Conservation (phyloP, 2,888 invertebrate species). For the Cryptocephalus primarius region DNA sequence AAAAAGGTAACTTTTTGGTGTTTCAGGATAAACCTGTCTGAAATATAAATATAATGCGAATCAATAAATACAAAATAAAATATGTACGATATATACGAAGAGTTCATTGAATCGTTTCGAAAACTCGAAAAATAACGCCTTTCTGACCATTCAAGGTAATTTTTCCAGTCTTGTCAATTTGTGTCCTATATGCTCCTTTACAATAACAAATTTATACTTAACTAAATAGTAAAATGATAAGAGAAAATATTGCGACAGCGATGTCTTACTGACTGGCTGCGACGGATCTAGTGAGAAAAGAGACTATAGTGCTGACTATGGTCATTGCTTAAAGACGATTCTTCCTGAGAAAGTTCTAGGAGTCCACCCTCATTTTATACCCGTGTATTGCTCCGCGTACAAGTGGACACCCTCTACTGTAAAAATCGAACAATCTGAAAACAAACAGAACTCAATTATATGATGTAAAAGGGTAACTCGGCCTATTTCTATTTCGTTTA, state of each 20-base stretch:
- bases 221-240: slow-evolving; percentile 6
- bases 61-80: too few species aligned
- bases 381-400: slow-evolving; percentile 62
- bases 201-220: slow-evolving; percentile 4
- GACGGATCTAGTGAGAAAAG: neutral
- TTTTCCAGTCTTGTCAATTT: slow-evolving; percentile 3
- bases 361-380: slow-evolving; percentile 29
- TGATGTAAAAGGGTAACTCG: neutral
- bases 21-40: too few species aligned
- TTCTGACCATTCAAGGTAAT: slow-evolving; percentile 4
- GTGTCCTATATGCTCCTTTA: neutral
- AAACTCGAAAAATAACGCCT: too few species aligned
- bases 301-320: slow-evolving; percentile 4
- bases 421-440: slow-evolving; percentile 90
- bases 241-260: slow-evolving; percentile 11
- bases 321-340: slow-evolving; percentile 14
- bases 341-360: slow-evolving; percentile 28
- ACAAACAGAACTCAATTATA: slow-evolving; percentile 20
- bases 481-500: too few species aligned
- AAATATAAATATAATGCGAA: too few species aligned
- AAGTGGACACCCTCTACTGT: slow-evolving; percentile 86
- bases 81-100: too few species aligned
- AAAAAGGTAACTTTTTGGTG: too few species aligned
- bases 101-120: too few species aligned
- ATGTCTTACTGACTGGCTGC: slow-evolving; percentile 4